Conservation (phyloP, 2,888 invertebrate species). For the Lycophotia porphyrea region DNA sequence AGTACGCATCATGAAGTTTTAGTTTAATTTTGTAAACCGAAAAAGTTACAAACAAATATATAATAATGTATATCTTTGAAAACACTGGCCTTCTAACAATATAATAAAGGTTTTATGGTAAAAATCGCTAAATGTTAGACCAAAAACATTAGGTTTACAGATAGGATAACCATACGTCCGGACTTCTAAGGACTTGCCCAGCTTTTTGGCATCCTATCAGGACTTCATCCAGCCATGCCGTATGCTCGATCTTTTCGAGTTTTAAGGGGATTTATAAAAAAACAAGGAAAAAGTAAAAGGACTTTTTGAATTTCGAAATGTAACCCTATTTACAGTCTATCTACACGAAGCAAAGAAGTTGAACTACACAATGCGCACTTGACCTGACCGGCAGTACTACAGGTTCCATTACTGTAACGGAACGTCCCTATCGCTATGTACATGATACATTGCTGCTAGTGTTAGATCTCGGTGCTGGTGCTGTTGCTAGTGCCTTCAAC, state of each 20-base stretch:
- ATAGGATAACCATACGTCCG: background rate
- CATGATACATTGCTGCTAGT: constrained; percentile 46
- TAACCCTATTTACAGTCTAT: background rate
- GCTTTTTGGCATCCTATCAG: background rate
- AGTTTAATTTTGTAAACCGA: background rate
- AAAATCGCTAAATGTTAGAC: background rate
- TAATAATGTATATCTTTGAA: background rate
- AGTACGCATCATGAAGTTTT: constrained; percentile 31
- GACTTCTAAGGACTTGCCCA: background rate
- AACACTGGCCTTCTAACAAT: background rate
- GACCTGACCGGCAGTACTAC: constrained; percentile 27
- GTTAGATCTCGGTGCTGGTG: constrained; percentile 48
- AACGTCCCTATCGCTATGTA: constrained; percentile 32
- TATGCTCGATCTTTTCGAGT: background rate
- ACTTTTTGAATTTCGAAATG: background rate
- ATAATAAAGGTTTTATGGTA: background rate
- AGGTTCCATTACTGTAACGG: constrained; percentile 36
- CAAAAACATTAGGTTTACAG: background rate
- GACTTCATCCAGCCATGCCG: background rate
- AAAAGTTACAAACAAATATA: background rate
- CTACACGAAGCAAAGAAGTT: background rate
- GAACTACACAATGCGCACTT: constrained; percentile 32
- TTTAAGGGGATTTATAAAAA: background rate
- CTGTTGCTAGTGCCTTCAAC: constrained; percentile 62
- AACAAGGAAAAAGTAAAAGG: background rate